Conservation (phyloP, 1,140 invertebrate species). For the Panagrolaimus sp. region DNA sequence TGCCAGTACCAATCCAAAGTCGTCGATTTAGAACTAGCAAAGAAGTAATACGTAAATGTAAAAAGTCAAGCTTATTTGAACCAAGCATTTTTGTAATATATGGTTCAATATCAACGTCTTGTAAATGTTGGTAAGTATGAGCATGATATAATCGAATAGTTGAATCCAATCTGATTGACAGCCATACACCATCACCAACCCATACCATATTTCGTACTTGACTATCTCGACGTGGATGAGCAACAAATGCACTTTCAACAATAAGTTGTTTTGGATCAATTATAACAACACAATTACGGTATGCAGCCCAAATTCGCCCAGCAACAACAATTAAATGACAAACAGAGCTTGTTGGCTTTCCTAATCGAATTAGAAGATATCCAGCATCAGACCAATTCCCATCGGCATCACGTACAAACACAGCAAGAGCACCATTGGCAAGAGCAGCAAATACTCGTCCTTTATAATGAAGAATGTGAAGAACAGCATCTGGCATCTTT, state of each 20-base stretch:
- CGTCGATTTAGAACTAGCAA: slow-evolving; percentile 83
- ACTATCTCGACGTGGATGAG: slow-evolving; percentile 91
- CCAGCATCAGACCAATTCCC: slow-evolving; percentile 87
- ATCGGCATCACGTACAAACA: slow-evolving; percentile 78
- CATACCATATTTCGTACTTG: slow-evolving; percentile 88
- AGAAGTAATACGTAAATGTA: slow-evolving; percentile 90
- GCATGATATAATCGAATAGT: slow-evolving; percentile 89
- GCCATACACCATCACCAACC: slow-evolving; percentile 93
- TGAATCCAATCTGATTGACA: slow-evolving; percentile 86
- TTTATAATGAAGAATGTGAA: slow-evolving; percentile 79
- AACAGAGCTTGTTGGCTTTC: slow-evolving; percentile 79
- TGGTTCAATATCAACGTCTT: slow-evolving; percentile 96
- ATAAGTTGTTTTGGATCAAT: slow-evolving; percentile 76
- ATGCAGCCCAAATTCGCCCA: slow-evolving; percentile 91
- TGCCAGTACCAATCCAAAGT: slow-evolving; percentile 92
- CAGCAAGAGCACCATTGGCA: slow-evolving; percentile 86
- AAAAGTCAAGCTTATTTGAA: slow-evolving; percentile 91
- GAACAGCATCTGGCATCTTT: slow-evolving; percentile 66
- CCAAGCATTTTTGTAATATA: slow-evolving; percentile 97
- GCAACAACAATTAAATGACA: slow-evolving; percentile 75
- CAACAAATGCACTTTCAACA: slow-evolving; percentile 77
- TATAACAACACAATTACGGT: slow-evolving; percentile 88
- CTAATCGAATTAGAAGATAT: slow-evolving; percentile 85
- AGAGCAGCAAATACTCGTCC: slow-evolving; percentile 86
- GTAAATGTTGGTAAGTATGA: slow-evolving; percentile 87